Conservation (phyloP, 1,140 invertebrate genomes). For the Meloidogyne floridensis region DNA sequence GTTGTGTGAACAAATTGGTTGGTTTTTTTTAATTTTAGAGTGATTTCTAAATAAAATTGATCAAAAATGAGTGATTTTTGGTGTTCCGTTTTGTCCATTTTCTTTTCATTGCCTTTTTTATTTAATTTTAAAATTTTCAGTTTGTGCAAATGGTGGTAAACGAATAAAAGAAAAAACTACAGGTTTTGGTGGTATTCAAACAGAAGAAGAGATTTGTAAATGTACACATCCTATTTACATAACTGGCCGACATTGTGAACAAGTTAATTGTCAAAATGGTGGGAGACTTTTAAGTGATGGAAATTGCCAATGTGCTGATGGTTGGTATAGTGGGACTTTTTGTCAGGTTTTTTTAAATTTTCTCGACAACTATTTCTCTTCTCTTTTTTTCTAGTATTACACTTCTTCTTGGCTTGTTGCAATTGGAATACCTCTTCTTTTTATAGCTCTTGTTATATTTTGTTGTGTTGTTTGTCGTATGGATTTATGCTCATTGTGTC, state of each 20-base stretch:
- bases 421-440: slow-evolving; percentile 49
- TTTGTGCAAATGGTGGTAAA: slow-evolving; percentile 49
- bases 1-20: slow-evolving; percentile 44
- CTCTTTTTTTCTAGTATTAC: slow-evolving; percentile 43
- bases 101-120: not conserved
- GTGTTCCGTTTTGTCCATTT: too few species aligned
- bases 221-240: slow-evolving; percentile 54
- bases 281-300: slow-evolving; percentile 39
- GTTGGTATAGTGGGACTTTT: slow-evolving; percentile 55
- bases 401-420: slow-evolving; percentile 55
- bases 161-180: slow-evolving; percentile 22
- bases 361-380: not conserved
- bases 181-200: slow-evolving; percentile 19
- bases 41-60: too few species aligned
- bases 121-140: not conserved
- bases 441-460: slow-evolving; percentile 49
- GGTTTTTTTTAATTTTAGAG: not conserved
- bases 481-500: slow-evolving; percentile 50
- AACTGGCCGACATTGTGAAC: slow-evolving; percentile 51
- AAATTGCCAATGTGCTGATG: slow-evolving; percentile 48
- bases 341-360: slow-evolving; percentile 41
- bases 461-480: slow-evolving; percentile 58
- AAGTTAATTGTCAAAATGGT: slow-evolving; percentile 51
- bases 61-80: too few species aligned
- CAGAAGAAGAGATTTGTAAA: slow-evolving; percentile 41